Conservation (phyloP, 2,797 vertebrate genomes). For the Antrozous pallidus region DNA sequence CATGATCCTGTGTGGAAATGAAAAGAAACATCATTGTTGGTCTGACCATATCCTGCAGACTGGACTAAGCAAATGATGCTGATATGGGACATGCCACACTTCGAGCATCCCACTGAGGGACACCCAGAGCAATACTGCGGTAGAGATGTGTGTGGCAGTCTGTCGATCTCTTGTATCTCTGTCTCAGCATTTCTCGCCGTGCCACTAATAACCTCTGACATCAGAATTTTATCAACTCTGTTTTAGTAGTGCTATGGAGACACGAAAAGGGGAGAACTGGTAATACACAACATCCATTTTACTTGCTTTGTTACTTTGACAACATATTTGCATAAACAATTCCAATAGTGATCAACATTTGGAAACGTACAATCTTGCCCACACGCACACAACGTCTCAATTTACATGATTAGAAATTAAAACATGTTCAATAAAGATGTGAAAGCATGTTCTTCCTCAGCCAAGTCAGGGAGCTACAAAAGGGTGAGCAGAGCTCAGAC, state of each 20-base stretch:
- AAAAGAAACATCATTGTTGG: background rate
- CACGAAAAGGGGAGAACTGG: background rate
- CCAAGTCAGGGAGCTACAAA: background rate
- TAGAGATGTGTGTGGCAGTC: background rate
- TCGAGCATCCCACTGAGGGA: background rate
- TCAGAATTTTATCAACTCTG: background rate
- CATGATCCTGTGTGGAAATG: constrained; percentile 77
- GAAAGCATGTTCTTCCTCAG: background rate
- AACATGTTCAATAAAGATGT: background rate
- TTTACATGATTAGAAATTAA: background rate
- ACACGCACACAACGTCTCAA: background rate
- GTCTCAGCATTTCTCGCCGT: background rate
- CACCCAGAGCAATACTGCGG: background rate
- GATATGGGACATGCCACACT: too few species aligned
- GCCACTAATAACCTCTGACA: background rate
- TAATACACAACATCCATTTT: background rate
- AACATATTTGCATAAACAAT: background rate
- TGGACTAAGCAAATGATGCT: background rate
- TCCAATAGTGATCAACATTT: background rate
- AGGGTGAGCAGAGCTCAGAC: background rate
- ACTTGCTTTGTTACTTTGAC: background rate
- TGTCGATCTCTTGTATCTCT: accelerated
- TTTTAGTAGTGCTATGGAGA: background rate
- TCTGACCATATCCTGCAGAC: background rate
- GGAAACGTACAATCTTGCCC: background rate